phyloP scores from a whole-genome alignment of 2,113 vertebrate species.

The Sorex fumeus region DNA sequence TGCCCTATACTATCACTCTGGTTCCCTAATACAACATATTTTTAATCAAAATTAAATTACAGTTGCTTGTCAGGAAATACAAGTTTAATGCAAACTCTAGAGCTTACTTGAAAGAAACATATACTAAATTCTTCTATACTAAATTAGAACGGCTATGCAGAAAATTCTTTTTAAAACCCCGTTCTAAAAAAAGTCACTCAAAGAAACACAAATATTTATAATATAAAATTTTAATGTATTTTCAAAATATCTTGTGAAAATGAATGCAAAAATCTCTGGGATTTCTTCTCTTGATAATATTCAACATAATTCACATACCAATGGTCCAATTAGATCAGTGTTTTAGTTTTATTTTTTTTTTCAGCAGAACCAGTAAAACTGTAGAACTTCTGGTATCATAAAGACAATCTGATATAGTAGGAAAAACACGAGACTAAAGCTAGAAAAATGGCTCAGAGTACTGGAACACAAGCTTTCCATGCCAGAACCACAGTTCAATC shows the following conservation, averaged over 20 bases:
- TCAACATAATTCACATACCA: neutral
- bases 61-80: constrained; percentile 65
- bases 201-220: neutral
- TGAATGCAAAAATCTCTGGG: neutral
- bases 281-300: neutral
- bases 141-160: constrained; percentile 16
- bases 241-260: constrained; percentile 55
- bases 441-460: no score
- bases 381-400: neutral
- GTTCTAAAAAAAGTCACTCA: constrained; percentile 25
- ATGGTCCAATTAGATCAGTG: neutral
- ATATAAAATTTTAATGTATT: constrained; percentile 8
- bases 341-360: neutral
- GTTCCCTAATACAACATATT: neutral
- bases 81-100: constrained; percentile 63
- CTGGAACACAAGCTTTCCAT: no score
- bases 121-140: neutral
- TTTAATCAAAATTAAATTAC: constrained; percentile 80
- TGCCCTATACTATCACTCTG: no score
- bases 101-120: constrained; percentile 61
- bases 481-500: no score
- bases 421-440: neutral
- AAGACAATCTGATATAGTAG: neutral
- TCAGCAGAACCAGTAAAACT: neutral
- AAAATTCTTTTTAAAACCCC: neutral